Percentiles rank a stretch among this genome's conserved stretches.
These are phyloP conservation scores for Artibeus jamaicensis DNA, from an alignment of 2,797 vertebrate genomes.

Conservation along the genomic window DNA sequence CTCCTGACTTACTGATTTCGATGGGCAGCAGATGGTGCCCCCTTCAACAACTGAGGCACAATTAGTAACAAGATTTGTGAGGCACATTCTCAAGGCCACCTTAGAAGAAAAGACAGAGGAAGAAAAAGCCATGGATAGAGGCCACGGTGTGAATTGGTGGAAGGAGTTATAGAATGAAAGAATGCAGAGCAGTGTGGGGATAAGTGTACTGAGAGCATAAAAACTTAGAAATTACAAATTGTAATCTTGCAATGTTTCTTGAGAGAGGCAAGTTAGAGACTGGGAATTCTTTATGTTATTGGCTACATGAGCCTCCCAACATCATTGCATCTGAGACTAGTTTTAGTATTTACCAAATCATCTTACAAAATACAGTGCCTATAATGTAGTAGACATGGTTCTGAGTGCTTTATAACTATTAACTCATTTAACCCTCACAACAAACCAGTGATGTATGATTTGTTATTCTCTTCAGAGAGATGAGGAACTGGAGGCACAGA, in stretches of 20 bases:
- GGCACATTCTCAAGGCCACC: not conserved
- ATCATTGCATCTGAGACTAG: not conserved
- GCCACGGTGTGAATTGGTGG: not conserved
- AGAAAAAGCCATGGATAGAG: not conserved
- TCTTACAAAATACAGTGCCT: not conserved
- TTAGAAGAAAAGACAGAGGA: not conserved
- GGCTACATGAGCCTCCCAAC: not conserved
- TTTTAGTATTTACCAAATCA: not conserved
- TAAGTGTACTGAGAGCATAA: not conserved
- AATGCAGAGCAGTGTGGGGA: not conserved
- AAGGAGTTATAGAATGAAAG: not conserved
- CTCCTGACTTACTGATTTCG: not conserved
- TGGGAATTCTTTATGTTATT: not conserved
- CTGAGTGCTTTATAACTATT: not conserved
- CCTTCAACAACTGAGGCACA: not conserved
- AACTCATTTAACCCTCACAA: not conserved
- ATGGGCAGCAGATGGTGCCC: accelerated
- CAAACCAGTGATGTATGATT: not conserved
- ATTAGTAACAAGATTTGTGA: not conserved
- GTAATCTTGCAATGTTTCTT: not conserved
- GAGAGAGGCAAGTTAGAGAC: not conserved
- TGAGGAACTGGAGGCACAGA: not conserved
- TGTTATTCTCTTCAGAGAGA: not conserved
- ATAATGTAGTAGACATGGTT: not conserved
- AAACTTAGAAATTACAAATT: not conserved